Evolutionary conservation across 2,113 vertebrate genomes (phyloP).

Genomic region (Coreoperca whiteheadi): DNA sequence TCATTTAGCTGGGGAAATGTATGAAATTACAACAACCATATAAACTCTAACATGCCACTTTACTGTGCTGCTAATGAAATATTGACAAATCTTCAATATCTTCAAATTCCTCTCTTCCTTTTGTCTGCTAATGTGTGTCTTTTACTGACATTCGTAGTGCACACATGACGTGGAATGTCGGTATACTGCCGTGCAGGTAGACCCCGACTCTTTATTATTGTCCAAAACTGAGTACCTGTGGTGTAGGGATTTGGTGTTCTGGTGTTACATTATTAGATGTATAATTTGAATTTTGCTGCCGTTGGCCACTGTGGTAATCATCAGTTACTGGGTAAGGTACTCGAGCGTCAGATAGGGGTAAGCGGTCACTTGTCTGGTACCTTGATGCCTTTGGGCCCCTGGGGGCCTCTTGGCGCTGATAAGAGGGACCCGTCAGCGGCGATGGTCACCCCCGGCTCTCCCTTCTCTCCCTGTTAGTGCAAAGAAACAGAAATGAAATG

Average conservation of each 20-base stretch:
- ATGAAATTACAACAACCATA: not conserved
- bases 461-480: slow-evolving; percentile 90
- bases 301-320: not conserved
- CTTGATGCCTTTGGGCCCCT: slow-evolving; percentile 86
- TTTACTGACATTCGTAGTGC: not conserved
- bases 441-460: slow-evolving; percentile 89
- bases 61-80: not conserved
- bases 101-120: not conserved
- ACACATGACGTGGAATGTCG: not conserved
- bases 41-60: not conserved
- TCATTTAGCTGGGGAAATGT: not conserved
- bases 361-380: slow-evolving; percentile 43
- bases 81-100: not conserved
- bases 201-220: not conserved
- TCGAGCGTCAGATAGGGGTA: not conserved
- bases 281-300: not conserved
- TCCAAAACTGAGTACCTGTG: not conserved
- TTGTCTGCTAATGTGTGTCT: not conserved
- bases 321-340: not conserved
- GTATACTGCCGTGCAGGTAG: not conserved
- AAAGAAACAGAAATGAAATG: not conserved
- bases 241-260: too few relatives aligned
- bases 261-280: too few relatives aligned
- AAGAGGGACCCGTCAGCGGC: slow-evolving; percentile 86
- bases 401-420: slow-evolving; percentile 81